These are phyloP conservation scores for Genyomyrus donnyi DNA, from an alignment of 2,113 vertebrate species.

Conservation along the genomic window DNA sequence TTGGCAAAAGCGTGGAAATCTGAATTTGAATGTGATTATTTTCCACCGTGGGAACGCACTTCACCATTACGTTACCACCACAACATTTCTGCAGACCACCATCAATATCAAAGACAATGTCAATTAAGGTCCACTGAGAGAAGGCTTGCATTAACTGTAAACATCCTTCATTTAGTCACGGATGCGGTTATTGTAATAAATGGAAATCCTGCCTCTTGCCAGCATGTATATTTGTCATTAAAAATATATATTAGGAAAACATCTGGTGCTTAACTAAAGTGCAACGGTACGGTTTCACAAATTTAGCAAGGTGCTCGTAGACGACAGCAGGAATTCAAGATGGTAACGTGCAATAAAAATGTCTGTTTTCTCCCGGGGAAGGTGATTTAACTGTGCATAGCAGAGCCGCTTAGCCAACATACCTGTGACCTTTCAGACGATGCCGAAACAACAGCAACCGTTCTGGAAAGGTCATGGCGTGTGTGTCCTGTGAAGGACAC, in stretches of 20 bases:
- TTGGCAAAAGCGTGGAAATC: background rate
- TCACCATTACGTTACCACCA: background rate
- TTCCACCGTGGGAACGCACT: background rate
- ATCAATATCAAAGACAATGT: conserved; percentile 14
- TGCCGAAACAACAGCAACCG: background rate
- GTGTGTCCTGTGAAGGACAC: background rate
- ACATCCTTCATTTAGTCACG: background rate
- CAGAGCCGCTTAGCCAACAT: background rate
- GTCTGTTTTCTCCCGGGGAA: background rate
- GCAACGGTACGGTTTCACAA: background rate
- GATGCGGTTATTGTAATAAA: conserved; percentile 12
- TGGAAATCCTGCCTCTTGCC: background rate
- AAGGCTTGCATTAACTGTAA: background rate
- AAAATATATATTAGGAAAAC: conserved; percentile 12
- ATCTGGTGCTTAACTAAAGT: background rate
- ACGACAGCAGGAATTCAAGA: background rate
- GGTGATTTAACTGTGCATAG: background rate
- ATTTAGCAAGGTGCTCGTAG: background rate
- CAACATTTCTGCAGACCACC: background rate
- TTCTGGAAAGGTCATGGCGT: background rate
- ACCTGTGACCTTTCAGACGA: background rate
- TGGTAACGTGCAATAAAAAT: background rate
- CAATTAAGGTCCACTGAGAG: conserved; percentile 5
- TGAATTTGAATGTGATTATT: background rate
- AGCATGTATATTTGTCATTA: conserved; percentile 9